Conservation (phyloP, 2,888 invertebrate genomes). For the Sinotaia quadrata region DNA sequence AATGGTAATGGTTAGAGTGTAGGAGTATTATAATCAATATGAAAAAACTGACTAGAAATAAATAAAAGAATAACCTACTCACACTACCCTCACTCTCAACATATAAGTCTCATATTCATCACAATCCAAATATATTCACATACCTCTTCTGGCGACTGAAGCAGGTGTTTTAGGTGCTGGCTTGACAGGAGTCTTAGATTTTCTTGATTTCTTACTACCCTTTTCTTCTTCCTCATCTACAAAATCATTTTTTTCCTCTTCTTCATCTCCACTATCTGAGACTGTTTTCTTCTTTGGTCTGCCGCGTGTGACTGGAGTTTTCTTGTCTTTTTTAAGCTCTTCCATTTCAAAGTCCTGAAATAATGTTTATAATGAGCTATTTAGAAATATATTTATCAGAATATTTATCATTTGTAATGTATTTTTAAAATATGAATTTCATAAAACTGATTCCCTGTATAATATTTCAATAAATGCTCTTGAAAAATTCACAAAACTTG, state of each 20-base stretch:
- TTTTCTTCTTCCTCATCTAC: slow-evolving; percentile 30
- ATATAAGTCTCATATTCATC: too few species aligned
- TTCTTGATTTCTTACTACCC: slow-evolving; percentile 13
- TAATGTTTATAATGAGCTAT: not conserved
- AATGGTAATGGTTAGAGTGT: too few species aligned
- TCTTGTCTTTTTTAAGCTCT: slow-evolving; percentile 35
- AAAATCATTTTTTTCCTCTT: slow-evolving; percentile 27
- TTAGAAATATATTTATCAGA: too few species aligned
- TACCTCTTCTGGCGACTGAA: slow-evolving; percentile 25
- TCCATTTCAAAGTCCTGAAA: slow-evolving; percentile 54
- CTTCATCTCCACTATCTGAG: slow-evolving; percentile 38
- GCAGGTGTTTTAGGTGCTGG: slow-evolving; percentile 11
- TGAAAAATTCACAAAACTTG: too few species aligned
- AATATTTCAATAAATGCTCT: too few species aligned
- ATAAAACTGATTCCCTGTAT: not conserved
- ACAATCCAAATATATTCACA: not conserved
- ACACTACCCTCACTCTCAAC: too few species aligned
- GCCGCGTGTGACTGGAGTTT: slow-evolving; percentile 30
- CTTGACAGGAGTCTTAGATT: slow-evolving; percentile 31
- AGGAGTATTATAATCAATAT: too few species aligned
- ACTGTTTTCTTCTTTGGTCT: slow-evolving; percentile 33
- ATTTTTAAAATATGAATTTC: not conserved
- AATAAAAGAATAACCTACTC: too few species aligned
- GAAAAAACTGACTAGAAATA: too few species aligned
- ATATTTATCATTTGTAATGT: too few species aligned